Evolutionary conservation across 1,140 invertebrate genomes (phyloP).

Genomic region (Drosophila repletoides): DNA sequence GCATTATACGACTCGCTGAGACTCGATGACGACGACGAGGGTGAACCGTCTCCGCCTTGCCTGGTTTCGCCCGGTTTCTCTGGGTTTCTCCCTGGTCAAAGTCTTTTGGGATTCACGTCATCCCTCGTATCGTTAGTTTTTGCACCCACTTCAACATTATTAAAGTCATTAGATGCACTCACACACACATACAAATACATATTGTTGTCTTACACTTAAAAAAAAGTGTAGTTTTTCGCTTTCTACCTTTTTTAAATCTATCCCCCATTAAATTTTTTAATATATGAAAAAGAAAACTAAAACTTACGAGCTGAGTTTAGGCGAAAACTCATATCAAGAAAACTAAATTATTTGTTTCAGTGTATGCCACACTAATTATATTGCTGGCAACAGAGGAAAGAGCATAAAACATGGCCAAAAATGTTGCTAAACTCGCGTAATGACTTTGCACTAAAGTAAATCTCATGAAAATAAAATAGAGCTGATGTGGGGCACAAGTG

Average conservation of each 20-base stretch:
- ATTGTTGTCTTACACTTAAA: conserved; percentile 8
- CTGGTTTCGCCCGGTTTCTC: background rate
- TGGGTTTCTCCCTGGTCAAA: background rate
- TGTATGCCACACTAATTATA: conserved; percentile 22
- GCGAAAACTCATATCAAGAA: no score
- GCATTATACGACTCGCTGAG: conserved; percentile 2
- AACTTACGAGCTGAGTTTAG: no score
- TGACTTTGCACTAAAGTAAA: background rate
- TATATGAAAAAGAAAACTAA: no score
- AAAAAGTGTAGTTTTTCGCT: background rate
- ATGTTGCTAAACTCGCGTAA: conserved; percentile 12
- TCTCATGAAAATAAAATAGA: conserved; percentile 1
- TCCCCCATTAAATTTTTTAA: no score
- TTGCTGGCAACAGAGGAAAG: conserved; percentile 1
- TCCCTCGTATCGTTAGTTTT: conserved; percentile 29
- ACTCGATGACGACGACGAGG: conserved; percentile 9
- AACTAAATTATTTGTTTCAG: background rate
- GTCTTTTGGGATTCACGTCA: conserved; percentile 21
- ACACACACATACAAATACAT: conserved; percentile 9
- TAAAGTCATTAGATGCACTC: conserved; percentile 41
- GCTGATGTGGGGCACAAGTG: background rate
- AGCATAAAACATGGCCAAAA: conserved; percentile 11
- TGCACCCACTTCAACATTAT: conserved; percentile 41
- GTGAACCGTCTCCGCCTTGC: conserved; percentile 13
- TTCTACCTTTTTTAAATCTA: no score